These are phyloP conservation scores for Odontamblyopus rebecca DNA, from an alignment of 2,797 vertebrate species.

Conservation along the genomic window DNA sequence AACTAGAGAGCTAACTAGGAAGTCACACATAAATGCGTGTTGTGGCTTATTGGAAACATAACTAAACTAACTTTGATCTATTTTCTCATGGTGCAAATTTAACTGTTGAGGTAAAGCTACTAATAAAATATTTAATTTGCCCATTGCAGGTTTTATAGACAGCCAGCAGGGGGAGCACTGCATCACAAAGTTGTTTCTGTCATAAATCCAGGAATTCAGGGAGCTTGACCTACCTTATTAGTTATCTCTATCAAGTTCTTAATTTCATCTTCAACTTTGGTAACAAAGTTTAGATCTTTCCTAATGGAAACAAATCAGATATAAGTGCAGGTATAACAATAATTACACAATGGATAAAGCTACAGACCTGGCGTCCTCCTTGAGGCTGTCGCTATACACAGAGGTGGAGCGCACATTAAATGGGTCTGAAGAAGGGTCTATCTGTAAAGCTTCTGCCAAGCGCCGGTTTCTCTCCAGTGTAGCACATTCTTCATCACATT, in stretches of 20 bases:
- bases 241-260: slow-evolving; percentile 89
- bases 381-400: slow-evolving; percentile 91
- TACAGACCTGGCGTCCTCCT: slow-evolving; percentile 91
- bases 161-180: slow-evolving; percentile 45
- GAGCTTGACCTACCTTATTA: slow-evolving; percentile 84
- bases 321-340: not conserved
- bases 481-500: slow-evolving; percentile 94
- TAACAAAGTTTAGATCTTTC: slow-evolving; percentile 94
- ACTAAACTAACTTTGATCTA: not conserved
- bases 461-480: slow-evolving; percentile 92
- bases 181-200: not conserved
- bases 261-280: slow-evolving; percentile 95
- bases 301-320: slow-evolving; percentile 68
- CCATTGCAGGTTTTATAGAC: not conserved
- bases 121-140: not conserved
- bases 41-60: not conserved
- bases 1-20: not conserved
- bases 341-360: not conserved
- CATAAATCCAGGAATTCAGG: not conserved
- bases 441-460: slow-evolving; percentile 93
- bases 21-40: not conserved
- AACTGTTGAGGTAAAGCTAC: not conserved
- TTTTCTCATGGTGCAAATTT: not conserved
- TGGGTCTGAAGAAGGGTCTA: slow-evolving; percentile 88
- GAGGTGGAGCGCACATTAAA: slow-evolving; percentile 86